Conservation (phyloP, 1,140 invertebrate genomes). For the Ceratina japonica region DNA sequence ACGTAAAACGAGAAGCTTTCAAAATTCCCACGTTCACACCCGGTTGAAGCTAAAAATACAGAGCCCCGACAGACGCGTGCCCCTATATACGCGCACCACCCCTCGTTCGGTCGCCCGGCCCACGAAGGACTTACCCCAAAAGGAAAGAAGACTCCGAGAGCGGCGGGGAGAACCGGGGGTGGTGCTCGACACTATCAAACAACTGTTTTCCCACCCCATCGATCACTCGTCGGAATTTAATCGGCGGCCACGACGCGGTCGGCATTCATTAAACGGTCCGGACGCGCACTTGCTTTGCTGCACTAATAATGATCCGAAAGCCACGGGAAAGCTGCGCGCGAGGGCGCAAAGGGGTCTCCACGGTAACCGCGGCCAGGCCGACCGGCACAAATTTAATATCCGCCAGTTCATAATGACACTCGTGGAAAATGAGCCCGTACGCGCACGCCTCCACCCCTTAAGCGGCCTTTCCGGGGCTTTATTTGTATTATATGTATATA, state of each 20-base stretch:
- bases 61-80: too few species aligned
- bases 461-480: constrained; percentile 31
- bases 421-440: constrained; percentile 61
- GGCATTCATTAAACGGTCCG: constrained; percentile 57
- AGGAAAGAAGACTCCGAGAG: not conserved
- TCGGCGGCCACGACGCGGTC: constrained; percentile 48
- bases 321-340: constrained; percentile 57
- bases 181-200: constrained; percentile 23
- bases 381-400: constrained; percentile 67
- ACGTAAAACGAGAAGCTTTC: constrained; percentile 1
- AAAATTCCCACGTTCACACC: constrained; percentile 31
- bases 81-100: too few species aligned
- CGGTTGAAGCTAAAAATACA: constrained; percentile 13
- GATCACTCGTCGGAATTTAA: constrained; percentile 60
- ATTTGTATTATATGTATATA: constrained; percentile 40
- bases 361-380: constrained; percentile 60
- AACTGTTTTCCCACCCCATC: constrained; percentile 36
- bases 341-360: constrained; percentile 62
- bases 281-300: constrained; percentile 48
- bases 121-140: not conserved
- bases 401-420: constrained; percentile 67
- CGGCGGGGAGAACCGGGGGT: too few species aligned
- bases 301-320: constrained; percentile 65
- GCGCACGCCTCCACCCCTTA: not conserved
- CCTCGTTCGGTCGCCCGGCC: too few species aligned